Evolutionary conservation across 2,888 invertebrate genomes (phyloP), one percentile per base, ranked within the genome.

Genomic region (Pollenia amentaria): DNA sequence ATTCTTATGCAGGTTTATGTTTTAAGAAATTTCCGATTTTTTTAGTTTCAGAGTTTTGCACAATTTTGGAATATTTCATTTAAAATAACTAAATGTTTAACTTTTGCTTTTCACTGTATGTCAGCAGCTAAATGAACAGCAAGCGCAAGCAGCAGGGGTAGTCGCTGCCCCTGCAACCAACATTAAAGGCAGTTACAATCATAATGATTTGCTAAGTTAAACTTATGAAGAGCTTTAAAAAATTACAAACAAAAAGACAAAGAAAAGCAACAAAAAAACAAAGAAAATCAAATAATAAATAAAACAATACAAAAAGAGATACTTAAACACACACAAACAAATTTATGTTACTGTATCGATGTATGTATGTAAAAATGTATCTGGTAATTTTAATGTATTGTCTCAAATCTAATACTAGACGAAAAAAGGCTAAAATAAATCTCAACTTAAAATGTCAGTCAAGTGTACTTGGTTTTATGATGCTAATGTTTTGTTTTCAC

Each of bases 381-480:
- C 9, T 57, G 18, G 9, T 55, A 29, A 1, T 64, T 69, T 10
- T 29, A 44, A 53, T 67, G 51, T 81, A 64, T 76, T 70, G 70
- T 64, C 38, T 69, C 67, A 57, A 12, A 51, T 75, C 42, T 75
- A 14, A 60, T 44, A 51, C 16, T 46, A n/a, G 51, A 38, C 51
- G 57, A 14, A 77, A 60, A 75, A 75, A 60, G 42, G 48, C 69
- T 60, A 82, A 18, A 48, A 21, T 55, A 48, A 85, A 81, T 70
- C 72, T 77, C 72, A 77, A 81, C 72, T 82, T 46, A 73, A 85
- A 85, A 82, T 85, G 82, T 77, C 85, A 85, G 85, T 85, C 85
- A 85, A 85, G 85, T 85, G 82, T 82, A 78, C 85, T 85, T 82
- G 78, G 73, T 51, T 44, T 84, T 84, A 84, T 84, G 78, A 84